Base-by-base conservation (phyloP, 2,888 invertebrate species). In the Trissolcus brochymenae region DNA sequence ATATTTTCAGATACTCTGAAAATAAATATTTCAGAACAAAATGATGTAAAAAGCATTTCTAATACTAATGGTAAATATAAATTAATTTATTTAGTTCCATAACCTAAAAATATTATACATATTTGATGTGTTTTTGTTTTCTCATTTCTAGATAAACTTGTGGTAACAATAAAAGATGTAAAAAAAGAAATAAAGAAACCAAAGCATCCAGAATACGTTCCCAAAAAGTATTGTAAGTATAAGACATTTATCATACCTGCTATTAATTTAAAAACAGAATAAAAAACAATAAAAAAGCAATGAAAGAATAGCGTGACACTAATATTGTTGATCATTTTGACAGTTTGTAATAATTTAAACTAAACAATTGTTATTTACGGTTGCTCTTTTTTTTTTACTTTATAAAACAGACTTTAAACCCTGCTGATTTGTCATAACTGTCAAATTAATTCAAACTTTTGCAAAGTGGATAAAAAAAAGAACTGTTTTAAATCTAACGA, bases 191-290 rank as follows among this genome's bases (percentile, higher is more conserved):
- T 93, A n/a, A 91, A 89, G 76, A 85, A 89, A 54, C 93, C 95
- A 0, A 92, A 92, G 82, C 91, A 93, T 86, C 92, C 93, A 2
- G 95, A 96, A 90, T 93, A 95, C 87, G 95, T 98, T n/a, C 98
- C 98, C 7, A 90, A 91, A 82, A 93, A 94, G 83, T 96, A 95
- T 87, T 90, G 95, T 96, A 91, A 94, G 94, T 92, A n/a, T n/a
- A n/a, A 3, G 14, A 43, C 43, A 43, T 11, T 43, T 43, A n/a
- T 43, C 2, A 43, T 25, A 41, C 13, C 13, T 13, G 11, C 3
- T 14, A 16, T 49, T 49, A 49, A 49, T 49, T 49, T 14, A 1
- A 14, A 49, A n/a, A 41, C 13, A 13, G 3, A 41, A 41, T 2
- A 41, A 41, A 41, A 41, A 13, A 41, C 13, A 14, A 49, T 49